phyloP scores from a whole-genome alignment of 2,797 vertebrate species.

The Sphenodon punctatus region DNA sequence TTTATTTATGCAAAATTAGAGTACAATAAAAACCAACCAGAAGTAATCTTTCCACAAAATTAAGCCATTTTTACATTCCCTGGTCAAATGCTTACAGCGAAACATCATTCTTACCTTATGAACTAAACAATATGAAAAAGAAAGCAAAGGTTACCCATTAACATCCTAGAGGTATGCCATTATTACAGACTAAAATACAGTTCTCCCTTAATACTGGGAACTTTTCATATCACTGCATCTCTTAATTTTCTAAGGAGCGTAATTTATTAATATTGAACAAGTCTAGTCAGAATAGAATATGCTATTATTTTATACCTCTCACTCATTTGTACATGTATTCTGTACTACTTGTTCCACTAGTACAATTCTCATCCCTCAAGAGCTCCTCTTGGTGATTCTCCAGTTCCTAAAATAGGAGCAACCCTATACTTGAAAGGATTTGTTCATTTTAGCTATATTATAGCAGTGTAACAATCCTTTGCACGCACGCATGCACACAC shows the following conservation, averaged over 20 bases:
- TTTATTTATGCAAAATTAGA: no score
- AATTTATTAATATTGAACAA: not conserved
- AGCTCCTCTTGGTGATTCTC: not conserved
- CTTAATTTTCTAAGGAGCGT: not conserved
- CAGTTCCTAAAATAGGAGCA: not conserved
- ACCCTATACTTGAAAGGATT: not conserved
- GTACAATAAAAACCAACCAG: no score
- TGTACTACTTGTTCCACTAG: not conserved
- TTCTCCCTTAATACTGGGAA: not conserved
- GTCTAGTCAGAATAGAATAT: not conserved
- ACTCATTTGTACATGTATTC: not conserved
- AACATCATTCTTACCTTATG: no score
- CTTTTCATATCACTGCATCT: not conserved
- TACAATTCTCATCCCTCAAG: not conserved
- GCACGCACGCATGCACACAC: not conserved
- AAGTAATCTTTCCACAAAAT: no score
- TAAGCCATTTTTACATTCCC: no score
- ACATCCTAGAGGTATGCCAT: no score
- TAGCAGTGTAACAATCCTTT: not conserved
- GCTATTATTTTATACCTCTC: not conserved
- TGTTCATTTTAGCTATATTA: not conserved
- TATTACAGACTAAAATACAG: no score
- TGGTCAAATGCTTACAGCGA: no score
- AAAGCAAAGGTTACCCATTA: no score
- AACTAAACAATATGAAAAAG: no score